A percentile compares a stretch with the other conserved stretches of the same genome.
phyloP scores from a whole-genome alignment of 2,797 vertebrate genomes.

The Taeniopygia guttata region DNA sequence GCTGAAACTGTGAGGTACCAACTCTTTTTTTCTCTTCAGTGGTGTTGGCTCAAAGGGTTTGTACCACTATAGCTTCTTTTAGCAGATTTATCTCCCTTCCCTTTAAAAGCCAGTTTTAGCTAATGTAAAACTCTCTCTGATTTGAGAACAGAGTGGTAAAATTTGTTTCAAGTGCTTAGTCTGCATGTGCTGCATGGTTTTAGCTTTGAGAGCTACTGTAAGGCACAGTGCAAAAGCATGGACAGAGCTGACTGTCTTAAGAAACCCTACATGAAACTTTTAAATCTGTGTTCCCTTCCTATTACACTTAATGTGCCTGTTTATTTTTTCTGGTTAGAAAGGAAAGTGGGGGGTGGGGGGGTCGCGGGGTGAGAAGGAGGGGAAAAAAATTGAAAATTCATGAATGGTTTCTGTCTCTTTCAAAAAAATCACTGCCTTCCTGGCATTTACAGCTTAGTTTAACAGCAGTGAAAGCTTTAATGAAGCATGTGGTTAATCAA shows the following conservation, averaged over 20 bases:
- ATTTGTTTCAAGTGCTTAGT: neutral
- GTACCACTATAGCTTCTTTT: neutral
- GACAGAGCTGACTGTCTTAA: neutral
- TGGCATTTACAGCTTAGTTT: neutral
- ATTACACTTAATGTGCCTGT: neutral
- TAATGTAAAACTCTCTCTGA: neutral
- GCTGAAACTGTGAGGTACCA: neutral
- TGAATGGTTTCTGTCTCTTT: neutral
- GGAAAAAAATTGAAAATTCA: accelerated
- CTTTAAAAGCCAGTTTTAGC: slow-evolving; percentile 2
- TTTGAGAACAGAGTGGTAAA: slow-evolving; percentile 23
- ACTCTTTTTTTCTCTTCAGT: neutral
- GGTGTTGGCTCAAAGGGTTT: neutral
- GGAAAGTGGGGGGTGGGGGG: neutral
- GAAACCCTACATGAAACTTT: neutral
- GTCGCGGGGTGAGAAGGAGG: accelerated
- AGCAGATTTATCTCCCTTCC: neutral
- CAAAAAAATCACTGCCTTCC: neutral
- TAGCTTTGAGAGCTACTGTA: neutral
- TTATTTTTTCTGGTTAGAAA: neutral
- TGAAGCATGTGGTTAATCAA: slow-evolving; percentile 39
- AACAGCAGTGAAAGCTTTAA: slow-evolving; percentile 19
- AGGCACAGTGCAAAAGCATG: neutral
- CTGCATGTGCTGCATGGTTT: neutral
- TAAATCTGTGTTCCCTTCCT: neutral